These are phyloP conservation scores for Odontomyia ornata DNA, from an alignment of 2,888 invertebrate genomes.

Conservation along the genomic window DNA sequence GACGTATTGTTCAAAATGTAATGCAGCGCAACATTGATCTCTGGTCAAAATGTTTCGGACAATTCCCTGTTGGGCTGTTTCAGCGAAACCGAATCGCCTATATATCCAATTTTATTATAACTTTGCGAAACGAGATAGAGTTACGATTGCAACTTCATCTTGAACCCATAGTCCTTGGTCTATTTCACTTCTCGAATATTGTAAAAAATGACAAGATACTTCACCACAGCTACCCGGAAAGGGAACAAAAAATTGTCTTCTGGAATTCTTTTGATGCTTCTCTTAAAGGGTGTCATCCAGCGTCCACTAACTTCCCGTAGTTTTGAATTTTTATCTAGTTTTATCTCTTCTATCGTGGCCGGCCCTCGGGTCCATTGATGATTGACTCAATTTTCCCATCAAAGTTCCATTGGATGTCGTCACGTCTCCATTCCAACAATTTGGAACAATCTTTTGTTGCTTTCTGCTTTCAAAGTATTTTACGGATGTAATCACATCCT, in stretches of 20 bases:
- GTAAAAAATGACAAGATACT: too few relatives aligned
- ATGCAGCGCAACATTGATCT: constrained; percentile 20
- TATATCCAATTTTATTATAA: constrained; percentile 40
- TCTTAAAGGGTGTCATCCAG: constrained; percentile 9
- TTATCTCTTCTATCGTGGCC: not conserved
- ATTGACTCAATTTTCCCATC: constrained; percentile 37
- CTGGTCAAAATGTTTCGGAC: constrained; percentile 14
- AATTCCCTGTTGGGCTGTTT: constrained; percentile 39
- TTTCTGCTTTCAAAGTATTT: constrained; percentile 20
- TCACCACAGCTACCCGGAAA: not conserved
- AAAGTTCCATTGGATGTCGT: constrained; percentile 38
- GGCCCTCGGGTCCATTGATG: constrained; percentile 5
- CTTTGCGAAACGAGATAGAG: constrained; percentile 23
- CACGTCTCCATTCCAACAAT: constrained; percentile 35
- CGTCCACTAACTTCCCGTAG: not conserved
- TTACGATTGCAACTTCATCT: constrained; percentile 30
- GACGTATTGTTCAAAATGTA: constrained; percentile 16
- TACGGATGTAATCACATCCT: constrained; percentile 40
- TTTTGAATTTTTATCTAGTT: not conserved
- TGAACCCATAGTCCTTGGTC: not conserved
- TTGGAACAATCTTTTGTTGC: constrained; percentile 37
- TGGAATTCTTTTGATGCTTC: not conserved
- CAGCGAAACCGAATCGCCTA: constrained; percentile 34
- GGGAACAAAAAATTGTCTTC: not conserved
- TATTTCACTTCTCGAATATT: not conserved